These are phyloP conservation scores for Hedya salicella DNA, from an alignment of 2,888 invertebrate species.

Conservation along the genomic window DNA sequence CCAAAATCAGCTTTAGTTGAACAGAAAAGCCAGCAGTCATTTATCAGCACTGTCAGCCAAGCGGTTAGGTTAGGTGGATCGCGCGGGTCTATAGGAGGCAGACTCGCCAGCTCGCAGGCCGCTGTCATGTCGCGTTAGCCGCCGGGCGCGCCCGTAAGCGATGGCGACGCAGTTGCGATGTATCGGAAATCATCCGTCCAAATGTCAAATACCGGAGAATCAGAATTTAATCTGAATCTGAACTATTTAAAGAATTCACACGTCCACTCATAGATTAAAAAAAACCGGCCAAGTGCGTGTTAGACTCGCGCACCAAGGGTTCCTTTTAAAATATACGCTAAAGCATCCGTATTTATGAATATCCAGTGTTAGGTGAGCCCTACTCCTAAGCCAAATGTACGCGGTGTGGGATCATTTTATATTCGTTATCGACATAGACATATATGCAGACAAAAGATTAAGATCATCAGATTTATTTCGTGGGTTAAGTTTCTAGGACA, in stretches of 20 bases:
- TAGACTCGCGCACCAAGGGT: too few species aligned
- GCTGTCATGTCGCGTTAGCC: conserved; percentile 68
- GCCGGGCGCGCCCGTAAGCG: conserved; percentile 60
- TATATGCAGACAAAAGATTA: too few species aligned
- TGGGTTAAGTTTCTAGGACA: too few species aligned
- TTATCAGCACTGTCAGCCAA: not conserved
- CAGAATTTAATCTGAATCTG: conserved; percentile 10
- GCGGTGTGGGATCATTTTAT: too few species aligned
- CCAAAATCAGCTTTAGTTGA: too few species aligned
- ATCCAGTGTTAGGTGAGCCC: too few species aligned
- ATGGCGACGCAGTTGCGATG: conserved; percentile 50
- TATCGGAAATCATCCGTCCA: conserved; percentile 59
- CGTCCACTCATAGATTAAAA: not conserved
- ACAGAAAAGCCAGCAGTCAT: not conserved
- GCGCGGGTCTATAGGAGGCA: conserved; percentile 24
- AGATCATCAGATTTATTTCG: too few species aligned
- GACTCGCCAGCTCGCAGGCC: conserved; percentile 47
- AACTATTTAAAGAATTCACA: not conserved
- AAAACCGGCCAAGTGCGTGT: too few species aligned
- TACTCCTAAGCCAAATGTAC: too few species aligned
- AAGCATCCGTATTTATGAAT: too few species aligned
- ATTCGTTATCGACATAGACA: too few species aligned
- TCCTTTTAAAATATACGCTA: too few species aligned
- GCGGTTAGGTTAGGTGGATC: not conserved
- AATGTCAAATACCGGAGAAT: conserved; percentile 62